These are phyloP conservation scores for Muntiacus muntjak DNA, from an alignment of 2,113 vertebrate genomes.

Conservation along the genomic window DNA sequence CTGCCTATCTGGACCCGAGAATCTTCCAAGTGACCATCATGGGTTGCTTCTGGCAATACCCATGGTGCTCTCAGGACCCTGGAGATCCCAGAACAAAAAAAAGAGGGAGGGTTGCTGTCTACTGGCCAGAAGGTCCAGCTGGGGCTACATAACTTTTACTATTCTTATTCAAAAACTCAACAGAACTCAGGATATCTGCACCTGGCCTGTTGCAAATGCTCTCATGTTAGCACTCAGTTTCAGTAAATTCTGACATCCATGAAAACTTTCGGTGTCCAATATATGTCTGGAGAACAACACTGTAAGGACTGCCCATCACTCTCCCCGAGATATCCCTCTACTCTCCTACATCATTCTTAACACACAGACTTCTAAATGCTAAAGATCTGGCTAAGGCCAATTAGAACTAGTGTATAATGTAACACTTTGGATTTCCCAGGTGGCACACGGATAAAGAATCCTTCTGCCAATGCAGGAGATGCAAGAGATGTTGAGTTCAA, in stretches of 20 bases:
- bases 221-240: background rate
- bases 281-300: background rate
- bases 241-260: too few species aligned
- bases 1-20: background rate
- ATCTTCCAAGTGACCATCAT: fast-evolving
- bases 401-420: background rate
- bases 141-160: background rate
- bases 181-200: background rate
- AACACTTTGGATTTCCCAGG: background rate
- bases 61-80: background rate
- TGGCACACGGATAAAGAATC: background rate
- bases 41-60: background rate
- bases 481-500: background rate
- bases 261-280: background rate
- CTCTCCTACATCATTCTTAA: background rate
- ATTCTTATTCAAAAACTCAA: background rate
- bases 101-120: background rate
- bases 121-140: background rate
- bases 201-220: background rate
- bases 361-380: background rate
- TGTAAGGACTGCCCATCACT: background rate
- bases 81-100: background rate
- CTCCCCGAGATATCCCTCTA: background rate
- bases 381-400: background rate
- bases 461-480: background rate